These are phyloP conservation scores for Leucosticte australis DNA, from an alignment of 2,113 vertebrate species.

Conservation along the genomic window DNA sequence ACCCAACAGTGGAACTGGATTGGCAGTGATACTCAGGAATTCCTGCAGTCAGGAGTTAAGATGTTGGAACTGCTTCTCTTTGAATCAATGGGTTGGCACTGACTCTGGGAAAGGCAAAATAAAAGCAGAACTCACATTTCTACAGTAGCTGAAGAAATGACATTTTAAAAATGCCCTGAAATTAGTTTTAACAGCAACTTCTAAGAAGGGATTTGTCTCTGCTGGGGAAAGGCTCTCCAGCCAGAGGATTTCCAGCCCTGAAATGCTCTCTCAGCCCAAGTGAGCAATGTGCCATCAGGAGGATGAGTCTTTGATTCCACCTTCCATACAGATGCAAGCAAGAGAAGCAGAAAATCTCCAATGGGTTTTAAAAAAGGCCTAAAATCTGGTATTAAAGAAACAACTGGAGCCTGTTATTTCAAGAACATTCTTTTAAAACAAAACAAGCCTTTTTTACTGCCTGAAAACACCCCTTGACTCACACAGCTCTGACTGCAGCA, in stretches of 20 bases:
- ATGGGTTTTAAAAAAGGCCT: neutral
- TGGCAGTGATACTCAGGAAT: neutral
- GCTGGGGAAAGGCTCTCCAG: neutral
- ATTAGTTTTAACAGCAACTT: neutral
- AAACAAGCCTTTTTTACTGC: neutral
- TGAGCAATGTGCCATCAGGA: neutral
- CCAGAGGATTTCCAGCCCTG: neutral
- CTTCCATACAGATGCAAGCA: neutral
- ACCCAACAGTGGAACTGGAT: neutral
- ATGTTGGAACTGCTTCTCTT: neutral
- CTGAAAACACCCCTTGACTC: neutral
- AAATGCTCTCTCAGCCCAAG: neutral
- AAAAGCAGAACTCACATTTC: neutral
- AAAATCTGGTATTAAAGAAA: neutral
- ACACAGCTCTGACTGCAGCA: rapidly evolving
- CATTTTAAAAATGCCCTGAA: neutral
- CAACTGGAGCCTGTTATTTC: neutral
- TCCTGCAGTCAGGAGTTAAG: neutral
- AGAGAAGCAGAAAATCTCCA: neutral
- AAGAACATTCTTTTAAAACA: neutral
- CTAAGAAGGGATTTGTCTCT: neutral
- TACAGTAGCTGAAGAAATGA: neutral
- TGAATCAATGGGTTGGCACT: neutral
- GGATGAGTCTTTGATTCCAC: rapidly evolving
- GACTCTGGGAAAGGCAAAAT: neutral